phyloP scores from a whole-genome alignment of 2,888 invertebrate genomes.

The Drosophila ustulata region DNA sequence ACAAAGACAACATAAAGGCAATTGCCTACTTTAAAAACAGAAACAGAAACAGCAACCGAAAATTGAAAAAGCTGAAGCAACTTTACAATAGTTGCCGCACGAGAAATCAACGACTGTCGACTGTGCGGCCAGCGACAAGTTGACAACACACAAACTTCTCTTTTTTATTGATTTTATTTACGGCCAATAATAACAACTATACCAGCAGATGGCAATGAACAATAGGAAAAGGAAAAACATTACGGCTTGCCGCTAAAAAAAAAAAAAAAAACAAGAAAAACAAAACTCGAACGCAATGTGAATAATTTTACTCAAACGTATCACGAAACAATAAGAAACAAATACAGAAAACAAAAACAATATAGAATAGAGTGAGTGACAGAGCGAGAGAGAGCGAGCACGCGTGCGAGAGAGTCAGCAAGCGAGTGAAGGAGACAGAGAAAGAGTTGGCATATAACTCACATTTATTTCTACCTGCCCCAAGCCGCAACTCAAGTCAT shows the following conservation, averaged over 20 bases:
- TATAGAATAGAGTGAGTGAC: not conserved
- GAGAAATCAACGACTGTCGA: slow-evolving; percentile 75
- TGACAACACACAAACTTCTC: slow-evolving; percentile 45
- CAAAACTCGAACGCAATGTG: slow-evolving; percentile 72
- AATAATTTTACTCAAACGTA: slow-evolving; percentile 72
- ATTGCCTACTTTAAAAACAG: slow-evolving; percentile 42
- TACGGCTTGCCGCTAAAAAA: slow-evolving; percentile 34
- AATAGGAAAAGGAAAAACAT: slow-evolving; percentile 36
- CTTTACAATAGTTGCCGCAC: slow-evolving; percentile 30
- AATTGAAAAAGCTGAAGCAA: slow-evolving; percentile 27
- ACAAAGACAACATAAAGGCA: slow-evolving; percentile 11
- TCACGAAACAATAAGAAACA: slow-evolving; percentile 59
- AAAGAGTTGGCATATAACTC: slow-evolving; percentile 38
- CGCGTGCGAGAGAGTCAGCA: slow-evolving; percentile 1
- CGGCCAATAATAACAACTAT: slow-evolving; percentile 40
- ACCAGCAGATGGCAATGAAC: slow-evolving; percentile 54
- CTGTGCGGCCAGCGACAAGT: slow-evolving; percentile 4
- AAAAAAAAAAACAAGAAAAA: slow-evolving; percentile 42
- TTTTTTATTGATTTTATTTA: slow-evolving; percentile 75
- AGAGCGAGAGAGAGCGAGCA: not conserved
- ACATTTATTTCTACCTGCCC: slow-evolving; percentile 9
- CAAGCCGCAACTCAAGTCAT: not conserved
- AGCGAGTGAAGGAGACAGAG: not conserved
- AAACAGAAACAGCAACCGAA: slow-evolving; percentile 33
- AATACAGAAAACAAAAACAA: slow-evolving; percentile 22